Percentiles rank a stretch among this genome's conserved stretches.
Evolutionary conservation across 2,888 invertebrate genomes (phyloP).

Genomic region (Dyspetes luteomarginatus): DNA sequence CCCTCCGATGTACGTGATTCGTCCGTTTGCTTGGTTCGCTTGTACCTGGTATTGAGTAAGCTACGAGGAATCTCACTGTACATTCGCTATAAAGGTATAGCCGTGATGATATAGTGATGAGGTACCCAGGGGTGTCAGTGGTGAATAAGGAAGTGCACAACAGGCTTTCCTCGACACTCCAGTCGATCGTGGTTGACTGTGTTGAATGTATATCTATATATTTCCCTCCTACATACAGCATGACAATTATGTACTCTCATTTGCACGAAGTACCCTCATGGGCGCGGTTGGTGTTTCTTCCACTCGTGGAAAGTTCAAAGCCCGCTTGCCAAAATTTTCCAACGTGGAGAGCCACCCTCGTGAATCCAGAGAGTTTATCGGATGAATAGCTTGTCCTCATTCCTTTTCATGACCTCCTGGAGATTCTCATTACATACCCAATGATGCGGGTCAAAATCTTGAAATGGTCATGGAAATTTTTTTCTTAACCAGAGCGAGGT

Average conservation of each 20-base stretch:
- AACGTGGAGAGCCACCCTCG: conserved; percentile 42
- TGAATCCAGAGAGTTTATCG: no score
- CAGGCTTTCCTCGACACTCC: background rate
- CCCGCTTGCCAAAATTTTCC: conserved; percentile 52
- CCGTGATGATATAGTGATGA: background rate
- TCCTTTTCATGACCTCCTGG: background rate
- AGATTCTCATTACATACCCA: conserved; percentile 16
- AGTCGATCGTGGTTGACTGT: conserved; percentile 7
- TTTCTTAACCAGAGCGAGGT: no score
- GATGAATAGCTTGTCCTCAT: background rate
- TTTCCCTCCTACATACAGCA: conserved; percentile 7
- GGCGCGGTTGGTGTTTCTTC: conserved; percentile 23
- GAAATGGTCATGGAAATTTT: conserved; percentile 1
- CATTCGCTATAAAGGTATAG: background rate
- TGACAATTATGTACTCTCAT: background rate
- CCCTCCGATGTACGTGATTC: no score
- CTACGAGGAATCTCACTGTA: conserved; percentile 11
- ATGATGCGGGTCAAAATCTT: background rate
- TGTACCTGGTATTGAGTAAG: background rate
- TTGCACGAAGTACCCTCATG: conserved; percentile 10
- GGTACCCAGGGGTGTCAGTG: conserved; percentile 12
- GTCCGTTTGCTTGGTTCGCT: background rate
- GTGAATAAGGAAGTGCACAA: conserved; percentile 35
- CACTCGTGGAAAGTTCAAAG: conserved; percentile 21
- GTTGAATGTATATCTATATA: conserved; percentile 9